Percentiles rank a stretch among this genome's conserved stretches.
phyloP scores from a whole-genome alignment of 2,888 invertebrate genomes.

The Stictocephala bisonia region DNA sequence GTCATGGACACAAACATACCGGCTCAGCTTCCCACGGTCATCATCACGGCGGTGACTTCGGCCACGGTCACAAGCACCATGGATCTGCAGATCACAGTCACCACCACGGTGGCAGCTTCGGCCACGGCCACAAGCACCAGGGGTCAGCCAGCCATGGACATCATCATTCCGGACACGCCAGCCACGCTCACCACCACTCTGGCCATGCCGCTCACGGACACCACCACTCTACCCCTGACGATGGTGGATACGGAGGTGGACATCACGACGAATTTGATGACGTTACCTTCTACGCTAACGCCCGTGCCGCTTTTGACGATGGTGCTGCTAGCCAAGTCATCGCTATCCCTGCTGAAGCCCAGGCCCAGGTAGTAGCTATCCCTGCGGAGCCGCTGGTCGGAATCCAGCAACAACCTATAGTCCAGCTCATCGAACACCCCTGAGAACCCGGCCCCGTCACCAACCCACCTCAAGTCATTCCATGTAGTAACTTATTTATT shows the following conservation, averaged over 20 bases:
- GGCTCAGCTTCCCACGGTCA: slow-evolving; percentile 64
- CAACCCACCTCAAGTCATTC: background rate
- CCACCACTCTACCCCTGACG: slow-evolving; percentile 37
- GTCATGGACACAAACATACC: slow-evolving; percentile 65
- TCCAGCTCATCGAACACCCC: slow-evolving; percentile 18
- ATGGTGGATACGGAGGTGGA: slow-evolving; percentile 22
- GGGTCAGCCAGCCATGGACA: slow-evolving; percentile 65
- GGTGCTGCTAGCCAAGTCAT: slow-evolving; percentile 21
- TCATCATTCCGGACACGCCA: slow-evolving; percentile 65
- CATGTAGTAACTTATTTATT: slow-evolving; percentile 34
- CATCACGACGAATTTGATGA: slow-evolving; percentile 11
- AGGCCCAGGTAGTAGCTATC: background rate
- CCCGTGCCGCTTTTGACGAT: slow-evolving; percentile 3
- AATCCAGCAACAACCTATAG: slow-evolving; percentile 14
- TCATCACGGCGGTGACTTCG: slow-evolving; percentile 67
- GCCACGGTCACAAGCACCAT: slow-evolving; percentile 66
- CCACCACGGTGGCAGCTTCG: slow-evolving; percentile 55
- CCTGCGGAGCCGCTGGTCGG: slow-evolving; percentile 13
- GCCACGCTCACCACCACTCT: slow-evolving; percentile 65
- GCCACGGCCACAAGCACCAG: slow-evolving; percentile 54
- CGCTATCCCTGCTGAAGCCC: slow-evolving; percentile 26
- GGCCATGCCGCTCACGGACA: slow-evolving; percentile 51
- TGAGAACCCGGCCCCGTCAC: background rate
- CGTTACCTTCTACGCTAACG: slow-evolving; percentile 17
- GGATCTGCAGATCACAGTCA: slow-evolving; percentile 63